Percentiles rank a stretch among this genome's conserved stretches.
phyloP scores from a whole-genome alignment of 2,113 vertebrate species.

The Holacanthus passer region DNA sequence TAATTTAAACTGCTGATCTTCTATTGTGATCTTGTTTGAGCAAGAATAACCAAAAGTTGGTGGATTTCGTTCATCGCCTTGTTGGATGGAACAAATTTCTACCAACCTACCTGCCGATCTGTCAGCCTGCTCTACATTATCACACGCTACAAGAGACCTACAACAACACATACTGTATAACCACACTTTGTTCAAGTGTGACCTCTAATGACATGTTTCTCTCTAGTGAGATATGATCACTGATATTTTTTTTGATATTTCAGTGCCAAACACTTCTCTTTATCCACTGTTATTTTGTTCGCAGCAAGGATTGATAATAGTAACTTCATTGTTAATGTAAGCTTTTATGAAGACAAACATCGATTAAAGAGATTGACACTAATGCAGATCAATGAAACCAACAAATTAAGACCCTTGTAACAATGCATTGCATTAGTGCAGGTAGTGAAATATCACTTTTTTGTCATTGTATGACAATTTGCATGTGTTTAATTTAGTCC shows the following conservation, averaged over 20 bases:
- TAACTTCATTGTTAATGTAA: background rate
- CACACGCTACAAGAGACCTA: background rate
- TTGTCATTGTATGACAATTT: too few relatives aligned
- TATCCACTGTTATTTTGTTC: background rate
- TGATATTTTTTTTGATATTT: too few relatives aligned
- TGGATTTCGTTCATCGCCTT: background rate
- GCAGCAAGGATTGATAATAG: background rate
- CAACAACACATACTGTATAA: background rate
- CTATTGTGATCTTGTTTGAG: background rate
- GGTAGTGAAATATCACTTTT: too few relatives aligned
- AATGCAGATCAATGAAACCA: background rate
- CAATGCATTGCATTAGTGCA: too few relatives aligned
- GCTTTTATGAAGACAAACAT: background rate
- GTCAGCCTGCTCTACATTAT: background rate
- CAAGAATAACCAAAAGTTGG: background rate
- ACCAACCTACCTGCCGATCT: background rate
- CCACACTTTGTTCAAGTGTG: background rate
- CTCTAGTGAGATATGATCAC: background rate
- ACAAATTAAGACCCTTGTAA: too few relatives aligned
- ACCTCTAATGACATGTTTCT: background rate
- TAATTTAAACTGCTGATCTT: slow-evolving; percentile 3
- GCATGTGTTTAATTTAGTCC: too few relatives aligned
- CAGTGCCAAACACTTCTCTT: background rate
- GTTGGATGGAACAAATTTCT: background rate
- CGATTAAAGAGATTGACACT: background rate